Evolutionary conservation across 2,113 vertebrate species (phyloP), one percentile per base, ranked within the genome.

Genomic region (Brachyistius frenatus): DNA sequence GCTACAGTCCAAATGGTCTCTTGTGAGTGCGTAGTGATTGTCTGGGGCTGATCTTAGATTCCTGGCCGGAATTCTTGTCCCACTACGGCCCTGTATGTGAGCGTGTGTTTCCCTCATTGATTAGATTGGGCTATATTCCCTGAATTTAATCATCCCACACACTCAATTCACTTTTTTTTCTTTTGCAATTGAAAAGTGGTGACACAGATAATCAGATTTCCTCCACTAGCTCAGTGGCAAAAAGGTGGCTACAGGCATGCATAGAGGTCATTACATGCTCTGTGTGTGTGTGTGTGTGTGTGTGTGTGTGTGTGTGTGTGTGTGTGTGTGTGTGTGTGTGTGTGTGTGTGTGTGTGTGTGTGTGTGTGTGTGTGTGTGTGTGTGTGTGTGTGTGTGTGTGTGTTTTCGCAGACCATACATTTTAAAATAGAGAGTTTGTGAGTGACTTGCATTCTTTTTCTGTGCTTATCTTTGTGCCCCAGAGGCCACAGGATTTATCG

Each of bases 401-500:
- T 64, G 32, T 73, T 23, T 69, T 69, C 35, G 64, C 3, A 10
- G 30, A 78, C 50, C 16, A 46, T 58, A 57, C 71, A 52, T 56
- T 55, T 50, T 67, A 63, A 35, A 74, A 78, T 54, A 16, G 49
- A 69, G 47, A 65, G 44, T 73, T 56, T 79, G 70, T 72, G 75
- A 73, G 47, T 60, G 72, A 84, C 87, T 73, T 71, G 41, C 1
- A 9, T 72, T 56, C 62, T 47, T 62, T 75, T 78, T 66, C 63
- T 13, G 69, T 68, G 79, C 81, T 91, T 92, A 92, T 93, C 91
- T 90, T 67, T 73, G 58, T 54, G 60, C 78, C 63, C 66, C 88
- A 89, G 90, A 87, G 87, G 84, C 84, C 83, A 76, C 33, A 39
- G 63, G 57, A 79, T 55, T 89, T 91, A 91, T 91, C 85, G 68